A percentile compares a stretch with the other conserved stretches of the same genome.
phyloP scores from a whole-genome alignment of 2,797 vertebrate species.

The Cirrhinus mrigala region DNA sequence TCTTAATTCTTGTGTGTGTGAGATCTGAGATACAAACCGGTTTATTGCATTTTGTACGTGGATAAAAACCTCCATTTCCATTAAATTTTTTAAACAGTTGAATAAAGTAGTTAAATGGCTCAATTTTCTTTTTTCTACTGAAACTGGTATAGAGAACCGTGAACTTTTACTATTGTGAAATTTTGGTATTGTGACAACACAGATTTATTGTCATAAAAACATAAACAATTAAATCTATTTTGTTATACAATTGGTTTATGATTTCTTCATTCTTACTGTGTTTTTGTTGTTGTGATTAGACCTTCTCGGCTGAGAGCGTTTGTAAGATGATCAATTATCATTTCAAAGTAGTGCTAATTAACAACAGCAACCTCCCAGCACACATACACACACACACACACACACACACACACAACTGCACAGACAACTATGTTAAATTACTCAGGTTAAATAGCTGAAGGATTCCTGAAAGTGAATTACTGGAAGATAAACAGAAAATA shows the following conservation, averaged over 20 bases:
- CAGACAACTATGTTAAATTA: background rate
- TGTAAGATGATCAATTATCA: slow-evolving; percentile 78
- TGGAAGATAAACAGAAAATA: slow-evolving; percentile 55
- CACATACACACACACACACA: background rate
- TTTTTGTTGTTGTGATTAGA: slow-evolving; percentile 72
- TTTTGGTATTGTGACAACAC: slow-evolving; percentile 7
- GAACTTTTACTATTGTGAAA: background rate
- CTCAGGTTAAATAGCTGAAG: slow-evolving; percentile 68
- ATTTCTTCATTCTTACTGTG: slow-evolving; percentile 53
- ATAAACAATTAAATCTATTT: background rate
- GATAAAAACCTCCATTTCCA: background rate
- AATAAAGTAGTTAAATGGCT: no score
- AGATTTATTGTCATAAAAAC: background rate
- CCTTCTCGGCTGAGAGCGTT: slow-evolving; percentile 72
- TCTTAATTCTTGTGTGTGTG: background rate
- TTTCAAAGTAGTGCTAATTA: slow-evolving; percentile 77
- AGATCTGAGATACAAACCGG: background rate
- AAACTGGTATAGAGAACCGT: no score
- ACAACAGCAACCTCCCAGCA: slow-evolving; percentile 64
- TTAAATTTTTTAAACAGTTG: no score
- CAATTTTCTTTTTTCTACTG: no score
- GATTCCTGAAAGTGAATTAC: slow-evolving; percentile 72
- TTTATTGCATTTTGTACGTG: background rate
- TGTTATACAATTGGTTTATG: background rate
- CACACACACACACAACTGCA: background rate